phyloP scores from a whole-genome alignment of 1,140 invertebrate species.

The Calycopis cecrops region DNA sequence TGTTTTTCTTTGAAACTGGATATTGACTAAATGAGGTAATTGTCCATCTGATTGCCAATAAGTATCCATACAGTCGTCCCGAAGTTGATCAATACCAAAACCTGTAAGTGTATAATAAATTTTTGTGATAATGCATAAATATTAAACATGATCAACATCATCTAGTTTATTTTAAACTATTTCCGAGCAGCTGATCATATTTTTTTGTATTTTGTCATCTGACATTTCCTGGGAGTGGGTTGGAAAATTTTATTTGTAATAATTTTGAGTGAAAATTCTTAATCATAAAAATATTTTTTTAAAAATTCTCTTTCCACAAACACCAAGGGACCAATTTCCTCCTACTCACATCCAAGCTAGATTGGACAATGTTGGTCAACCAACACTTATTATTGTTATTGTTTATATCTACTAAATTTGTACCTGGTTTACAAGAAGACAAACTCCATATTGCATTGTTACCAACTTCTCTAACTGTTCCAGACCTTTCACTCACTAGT shows the following conservation, averaged over 20 bases:
- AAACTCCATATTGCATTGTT: conserved; percentile 98
- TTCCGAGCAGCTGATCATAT: too few species aligned
- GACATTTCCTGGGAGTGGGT: too few species aligned
- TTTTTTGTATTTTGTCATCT: too few species aligned
- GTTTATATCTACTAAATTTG: background rate
- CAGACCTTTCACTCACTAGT: conserved; percentile 82
- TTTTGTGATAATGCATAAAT: background rate
- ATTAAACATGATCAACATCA: background rate
- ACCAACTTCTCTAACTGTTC: conserved; percentile 93
- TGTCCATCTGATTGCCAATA: conserved; percentile 99
- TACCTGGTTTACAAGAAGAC: conserved; percentile 97
- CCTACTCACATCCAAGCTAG: too few species aligned
- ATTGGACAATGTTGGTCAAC: background rate
- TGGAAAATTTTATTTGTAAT: too few species aligned
- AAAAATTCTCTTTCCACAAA: too few species aligned
- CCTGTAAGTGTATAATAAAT: conserved; percentile 75
- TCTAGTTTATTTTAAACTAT: background rate
- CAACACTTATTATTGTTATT: background rate
- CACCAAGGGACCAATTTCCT: too few species aligned
- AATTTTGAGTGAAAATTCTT: too few species aligned
- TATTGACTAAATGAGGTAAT: conserved; percentile 97
- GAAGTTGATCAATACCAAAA: conserved; percentile 97
- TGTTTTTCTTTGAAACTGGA: conserved; percentile 97
- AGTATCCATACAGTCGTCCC: conserved; percentile 96
- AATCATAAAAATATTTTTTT: too few species aligned